Conservation (phyloP, 2,113 vertebrate genomes). For the Vidua macroura region DNA sequence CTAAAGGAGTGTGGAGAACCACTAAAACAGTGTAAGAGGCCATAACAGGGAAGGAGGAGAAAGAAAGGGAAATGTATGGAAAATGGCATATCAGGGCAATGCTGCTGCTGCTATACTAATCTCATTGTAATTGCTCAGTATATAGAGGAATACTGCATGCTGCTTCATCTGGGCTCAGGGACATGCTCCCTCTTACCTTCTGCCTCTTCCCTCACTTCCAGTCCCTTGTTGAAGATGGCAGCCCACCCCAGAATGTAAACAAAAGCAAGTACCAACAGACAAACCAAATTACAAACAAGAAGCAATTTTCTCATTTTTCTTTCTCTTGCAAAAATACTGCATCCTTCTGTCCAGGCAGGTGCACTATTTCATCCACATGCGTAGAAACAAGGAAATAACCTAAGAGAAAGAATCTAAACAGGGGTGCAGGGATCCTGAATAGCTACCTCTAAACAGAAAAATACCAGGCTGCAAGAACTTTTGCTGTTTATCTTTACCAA, state of each 20-base stretch:
- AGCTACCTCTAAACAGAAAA: background rate
- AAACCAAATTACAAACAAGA: background rate
- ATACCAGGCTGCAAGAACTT: background rate
- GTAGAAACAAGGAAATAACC: background rate
- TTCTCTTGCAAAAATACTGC: background rate
- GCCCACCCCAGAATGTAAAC: background rate
- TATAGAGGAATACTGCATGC: background rate
- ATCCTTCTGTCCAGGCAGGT: background rate
- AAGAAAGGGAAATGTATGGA: background rate
- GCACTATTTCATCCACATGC: background rate
- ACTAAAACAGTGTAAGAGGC: background rate
- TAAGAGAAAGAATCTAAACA: background rate
- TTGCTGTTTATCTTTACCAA: background rate
- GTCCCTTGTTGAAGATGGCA: background rate
- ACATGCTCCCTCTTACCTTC: background rate
- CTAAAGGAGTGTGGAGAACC: background rate
- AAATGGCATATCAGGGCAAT: background rate
- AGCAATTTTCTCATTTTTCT: background rate
- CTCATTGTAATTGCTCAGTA: background rate
- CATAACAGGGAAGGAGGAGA: background rate
- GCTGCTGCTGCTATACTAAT: background rate
- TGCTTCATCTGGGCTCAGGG: background rate
- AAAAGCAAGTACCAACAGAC: background rate
- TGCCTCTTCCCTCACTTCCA: background rate
- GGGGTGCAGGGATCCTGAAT: background rate